Percentiles rank a stretch among this genome's conserved stretches.
Conservation (phyloP, 2,113 vertebrate species). For the Stegostoma tigrinum region DNA sequence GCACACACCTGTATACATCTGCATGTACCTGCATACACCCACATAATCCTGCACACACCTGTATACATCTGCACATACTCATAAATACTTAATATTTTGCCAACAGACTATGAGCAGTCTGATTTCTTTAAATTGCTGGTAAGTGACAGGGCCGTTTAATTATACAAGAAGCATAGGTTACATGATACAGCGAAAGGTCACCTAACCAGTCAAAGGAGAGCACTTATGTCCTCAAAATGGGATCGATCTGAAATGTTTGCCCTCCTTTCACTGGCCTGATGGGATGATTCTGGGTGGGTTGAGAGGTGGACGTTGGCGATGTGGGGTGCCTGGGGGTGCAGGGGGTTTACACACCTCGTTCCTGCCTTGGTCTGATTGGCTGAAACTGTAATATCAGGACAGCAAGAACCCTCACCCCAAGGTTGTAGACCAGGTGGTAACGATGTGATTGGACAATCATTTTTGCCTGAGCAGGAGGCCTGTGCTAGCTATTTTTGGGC, state of each 20-base stretch:
- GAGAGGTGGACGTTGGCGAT: not conserved
- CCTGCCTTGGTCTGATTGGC: not conserved
- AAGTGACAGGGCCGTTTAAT: not conserved
- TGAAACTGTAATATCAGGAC: not conserved
- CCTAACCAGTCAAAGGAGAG: not conserved
- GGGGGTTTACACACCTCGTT: not conserved
- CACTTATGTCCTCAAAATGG: not conserved
- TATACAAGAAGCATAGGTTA: not conserved
- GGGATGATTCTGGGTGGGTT: not conserved
- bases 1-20: not conserved
- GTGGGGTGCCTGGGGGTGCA: not conserved
- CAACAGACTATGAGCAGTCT: not conserved
- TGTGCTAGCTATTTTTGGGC: not conserved
- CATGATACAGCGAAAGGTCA: not conserved
- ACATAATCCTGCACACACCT: not conserved
- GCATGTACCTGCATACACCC: not conserved
- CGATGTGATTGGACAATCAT: not conserved
- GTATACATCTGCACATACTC: not conserved
- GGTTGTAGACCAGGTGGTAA: not conserved
- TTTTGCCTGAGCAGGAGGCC: not conserved
- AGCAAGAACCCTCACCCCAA: not conserved
- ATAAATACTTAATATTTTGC: not conserved
- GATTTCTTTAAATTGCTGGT: not conserved
- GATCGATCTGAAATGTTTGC: not conserved
- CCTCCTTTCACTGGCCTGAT: not conserved